Base-by-base conservation (phyloP, 1,140 invertebrate genomes). In the Ceratina australensis region DNA sequence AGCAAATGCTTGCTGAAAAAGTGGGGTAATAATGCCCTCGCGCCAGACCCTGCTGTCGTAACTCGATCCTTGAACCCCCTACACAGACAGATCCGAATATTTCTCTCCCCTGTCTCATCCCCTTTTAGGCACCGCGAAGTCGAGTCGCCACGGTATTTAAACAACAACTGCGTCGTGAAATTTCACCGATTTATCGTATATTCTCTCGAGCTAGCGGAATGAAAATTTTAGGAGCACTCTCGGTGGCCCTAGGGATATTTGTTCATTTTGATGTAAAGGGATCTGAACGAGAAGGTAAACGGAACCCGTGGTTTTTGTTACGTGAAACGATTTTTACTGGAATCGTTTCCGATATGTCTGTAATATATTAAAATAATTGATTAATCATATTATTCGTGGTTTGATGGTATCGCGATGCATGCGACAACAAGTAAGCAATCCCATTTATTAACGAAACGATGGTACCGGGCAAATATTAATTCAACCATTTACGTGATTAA, bases 1-100 rank as follows among this genome's bases (percentile, higher is more conserved):
- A 56, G 67, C 61, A 61, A 64, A 67, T 64, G 79, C 71, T 69
- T 63, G 59, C 59, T 68, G 67, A 79, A 79, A 79, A 82, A 79
- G 72, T 64, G 52, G 68, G 52, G 74, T 73, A 78, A 83, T 77
- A 82, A 77, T 67, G 28, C 67, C 42, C 15, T 52, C 72, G 66
- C 78, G 65, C 24, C 33, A 5, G 28, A 16, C 52, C 54, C 54
- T 67, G 13, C 24, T 10, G 33, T 42, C 73, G 54, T 49, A 5
- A 22, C 72, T 49, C 42, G 52, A 75, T 59, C 13, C 4, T 15
- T 1, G 3, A 10, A 1, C 20, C 3, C 3, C 18, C 13, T 3
- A n/a, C n/a, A n/a, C n/a, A 49, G 60, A 20, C 28, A 60, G 56
- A 13, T 24, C 33, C 54, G 56, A 71, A 68, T 82, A 78, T 42